These are phyloP conservation scores for Drosophila triauraria DNA, from an alignment of 1,140 invertebrate species.

Conservation along the genomic window DNA sequence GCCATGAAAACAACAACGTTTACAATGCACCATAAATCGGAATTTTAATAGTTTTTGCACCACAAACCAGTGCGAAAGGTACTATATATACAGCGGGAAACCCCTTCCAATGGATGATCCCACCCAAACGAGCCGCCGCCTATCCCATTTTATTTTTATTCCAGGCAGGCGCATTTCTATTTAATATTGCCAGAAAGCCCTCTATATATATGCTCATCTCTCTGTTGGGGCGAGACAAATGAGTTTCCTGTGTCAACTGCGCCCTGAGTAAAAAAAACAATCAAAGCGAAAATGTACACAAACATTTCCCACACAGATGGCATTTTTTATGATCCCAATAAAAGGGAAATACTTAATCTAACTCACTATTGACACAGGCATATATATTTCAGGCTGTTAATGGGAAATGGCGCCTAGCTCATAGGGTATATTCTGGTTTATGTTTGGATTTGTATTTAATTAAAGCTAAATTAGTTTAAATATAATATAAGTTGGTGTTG, in stretches of 20 bases:
- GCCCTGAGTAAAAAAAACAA: constrained; percentile 21
- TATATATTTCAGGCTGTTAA: background rate
- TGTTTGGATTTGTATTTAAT: background rate
- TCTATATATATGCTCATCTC: constrained; percentile 15
- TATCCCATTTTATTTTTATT: constrained; percentile 22
- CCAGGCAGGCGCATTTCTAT: constrained; percentile 13
- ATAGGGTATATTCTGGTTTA: background rate
- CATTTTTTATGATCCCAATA: constrained; percentile 25
- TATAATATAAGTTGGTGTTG: background rate
- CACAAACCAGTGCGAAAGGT: constrained; percentile 4
- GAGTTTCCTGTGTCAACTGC: constrained; percentile 55
- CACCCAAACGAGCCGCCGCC: background rate
- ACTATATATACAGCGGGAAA: constrained; percentile 1
- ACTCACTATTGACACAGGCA: constrained; percentile 8
- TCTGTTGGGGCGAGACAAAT: constrained; percentile 47
- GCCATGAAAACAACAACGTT: constrained; percentile 27
- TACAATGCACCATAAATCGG: constrained; percentile 42
- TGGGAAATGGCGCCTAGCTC: background rate
- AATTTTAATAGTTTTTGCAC: constrained; percentile 30
- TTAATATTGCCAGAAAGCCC: constrained; percentile 11
- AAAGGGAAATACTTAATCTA: constrained; percentile 33
- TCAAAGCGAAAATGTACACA: constrained; percentile 13
- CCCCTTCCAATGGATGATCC: constrained; percentile 9
- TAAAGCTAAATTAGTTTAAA: background rate
- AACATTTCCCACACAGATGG: constrained; percentile 22